Conservation (phyloP, 2,797 vertebrate genomes). For the Gastrophryne carolinensis region DNA sequence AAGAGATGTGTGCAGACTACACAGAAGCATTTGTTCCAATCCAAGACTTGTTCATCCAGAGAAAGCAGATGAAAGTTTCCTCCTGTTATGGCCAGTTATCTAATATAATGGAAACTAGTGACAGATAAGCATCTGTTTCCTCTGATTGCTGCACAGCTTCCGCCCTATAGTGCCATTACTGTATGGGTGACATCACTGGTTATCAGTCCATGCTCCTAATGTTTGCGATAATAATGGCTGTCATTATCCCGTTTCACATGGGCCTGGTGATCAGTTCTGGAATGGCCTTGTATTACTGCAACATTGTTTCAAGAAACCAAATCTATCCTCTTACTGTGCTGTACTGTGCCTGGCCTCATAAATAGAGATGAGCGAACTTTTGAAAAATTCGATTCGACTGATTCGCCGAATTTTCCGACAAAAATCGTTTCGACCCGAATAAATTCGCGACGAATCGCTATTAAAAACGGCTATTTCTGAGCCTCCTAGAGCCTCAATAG, state of each 20-base stretch:
- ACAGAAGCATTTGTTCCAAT: not conserved
- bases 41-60: not conserved
- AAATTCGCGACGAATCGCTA: no score
- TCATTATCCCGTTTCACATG: constrained; percentile 1
- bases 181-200: constrained; percentile 16
- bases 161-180: constrained; percentile 21
- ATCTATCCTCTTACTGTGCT: no score
- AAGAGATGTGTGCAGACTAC: not conserved
- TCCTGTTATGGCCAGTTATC: constrained; percentile 1
- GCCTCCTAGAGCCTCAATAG: no score
- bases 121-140: constrained; percentile 66
- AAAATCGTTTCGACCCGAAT: no score
- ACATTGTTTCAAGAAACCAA: constrained; percentile 16
- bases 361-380: no score
- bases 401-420: no score
- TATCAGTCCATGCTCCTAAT: not conserved
- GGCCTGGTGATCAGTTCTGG: not conserved
- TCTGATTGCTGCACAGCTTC: constrained; percentile 44
- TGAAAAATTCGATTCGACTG: no score
- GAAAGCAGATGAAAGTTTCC: constrained; percentile 23
- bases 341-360: no score
- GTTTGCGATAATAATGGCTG: constrained; percentile 14
- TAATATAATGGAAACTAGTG: constrained; percentile 58
- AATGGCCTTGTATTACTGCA: constrained; percentile 1
- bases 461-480: no score